Percentiles rank a stretch among this genome's conserved stretches.
Conservation (phyloP, 2,888 invertebrate species). For the Leucozona laternaria region DNA sequence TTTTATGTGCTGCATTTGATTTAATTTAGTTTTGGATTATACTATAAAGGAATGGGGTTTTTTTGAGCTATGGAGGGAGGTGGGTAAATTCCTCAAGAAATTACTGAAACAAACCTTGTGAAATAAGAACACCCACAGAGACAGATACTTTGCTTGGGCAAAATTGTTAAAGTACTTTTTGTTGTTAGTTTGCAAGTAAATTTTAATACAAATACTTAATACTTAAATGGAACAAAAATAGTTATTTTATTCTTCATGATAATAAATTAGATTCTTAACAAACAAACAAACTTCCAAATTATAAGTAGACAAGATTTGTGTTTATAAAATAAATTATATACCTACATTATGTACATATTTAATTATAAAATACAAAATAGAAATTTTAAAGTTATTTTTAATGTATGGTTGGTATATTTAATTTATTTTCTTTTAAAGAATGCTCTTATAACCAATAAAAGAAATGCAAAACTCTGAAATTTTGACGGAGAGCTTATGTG, state of each 20-base stretch:
- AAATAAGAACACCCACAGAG: neutral
- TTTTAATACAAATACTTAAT: neutral
- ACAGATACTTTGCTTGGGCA: neutral
- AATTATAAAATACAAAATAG: no score
- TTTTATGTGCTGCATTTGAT: constrained; percentile 72
- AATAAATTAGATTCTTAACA: neutral
- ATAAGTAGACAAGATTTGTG: no score
- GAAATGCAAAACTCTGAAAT: no score
- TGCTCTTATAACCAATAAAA: no score
- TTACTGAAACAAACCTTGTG: constrained; percentile 25
- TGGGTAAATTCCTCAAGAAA: constrained; percentile 5
- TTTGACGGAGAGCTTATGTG: no score
- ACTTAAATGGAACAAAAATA: neutral
- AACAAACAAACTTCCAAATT: no score
- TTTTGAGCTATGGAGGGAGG: neutral
- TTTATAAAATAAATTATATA: no score
- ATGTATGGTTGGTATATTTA: no score
- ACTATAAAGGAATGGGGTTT: neutral
- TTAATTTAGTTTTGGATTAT: constrained; percentile 63
- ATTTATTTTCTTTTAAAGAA: no score
- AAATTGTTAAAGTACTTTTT: constrained; percentile 1
- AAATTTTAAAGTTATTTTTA: no score
- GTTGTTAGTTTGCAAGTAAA: constrained; percentile 19
- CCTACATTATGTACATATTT: no score
- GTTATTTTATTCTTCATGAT: neutral